Evolutionary conservation across 2,888 invertebrate species (phyloP).

Genomic region (Amblyjoppa proteus): DNA sequence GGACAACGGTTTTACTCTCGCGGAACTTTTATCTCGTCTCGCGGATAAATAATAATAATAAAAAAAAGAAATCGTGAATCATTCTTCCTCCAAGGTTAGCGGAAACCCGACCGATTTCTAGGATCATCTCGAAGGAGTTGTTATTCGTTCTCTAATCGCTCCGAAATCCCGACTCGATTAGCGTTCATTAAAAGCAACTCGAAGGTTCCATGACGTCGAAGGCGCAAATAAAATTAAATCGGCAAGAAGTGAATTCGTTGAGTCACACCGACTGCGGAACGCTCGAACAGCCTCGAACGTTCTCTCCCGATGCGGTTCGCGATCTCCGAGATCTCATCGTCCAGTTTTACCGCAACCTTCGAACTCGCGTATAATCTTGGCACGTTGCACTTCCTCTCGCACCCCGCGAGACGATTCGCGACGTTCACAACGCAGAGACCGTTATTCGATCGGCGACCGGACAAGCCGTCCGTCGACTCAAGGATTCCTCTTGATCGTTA

Average conservation of each 20-base stretch:
- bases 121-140: background rate
- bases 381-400: conserved; percentile 21
- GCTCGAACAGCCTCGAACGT: conserved; percentile 1
- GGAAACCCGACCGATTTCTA: background rate
- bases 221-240: background rate
- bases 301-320: conserved; percentile 2
- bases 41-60: background rate
- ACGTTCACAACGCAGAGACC: background rate
- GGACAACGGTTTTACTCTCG: too few species aligned
- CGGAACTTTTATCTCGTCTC: background rate
- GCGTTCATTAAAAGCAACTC: conserved; percentile 27
- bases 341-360: conserved; percentile 11
- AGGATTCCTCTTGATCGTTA: conserved; percentile 21
- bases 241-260: background rate
- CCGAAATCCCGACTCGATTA: background rate
- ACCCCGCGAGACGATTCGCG: background rate
- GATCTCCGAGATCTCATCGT: background rate
- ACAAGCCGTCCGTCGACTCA: conserved; percentile 7
- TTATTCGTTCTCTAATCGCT: background rate
- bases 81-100: background rate
- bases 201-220: conserved; percentile 13
- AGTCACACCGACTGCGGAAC: background rate
- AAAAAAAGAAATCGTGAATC: conserved; percentile 2
- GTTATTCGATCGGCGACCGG: conserved; percentile 44
- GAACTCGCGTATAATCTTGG: background rate